phyloP scores from a whole-genome alignment of 2,113 vertebrate species.

The Pycnonotus jocosus region DNA sequence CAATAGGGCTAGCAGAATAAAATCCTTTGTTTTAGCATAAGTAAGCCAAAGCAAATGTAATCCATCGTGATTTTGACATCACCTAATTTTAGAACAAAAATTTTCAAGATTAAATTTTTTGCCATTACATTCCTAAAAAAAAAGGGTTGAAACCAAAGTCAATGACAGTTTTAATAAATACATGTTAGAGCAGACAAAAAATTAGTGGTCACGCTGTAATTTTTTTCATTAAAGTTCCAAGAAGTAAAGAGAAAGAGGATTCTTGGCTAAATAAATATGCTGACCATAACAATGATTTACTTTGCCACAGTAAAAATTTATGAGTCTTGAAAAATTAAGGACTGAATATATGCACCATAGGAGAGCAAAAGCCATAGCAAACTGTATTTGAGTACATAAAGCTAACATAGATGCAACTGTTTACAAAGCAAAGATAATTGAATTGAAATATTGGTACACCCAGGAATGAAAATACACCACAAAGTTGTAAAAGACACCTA shows the following conservation, averaged over 20 bases:
- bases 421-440: background rate
- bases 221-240: background rate
- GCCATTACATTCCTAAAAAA: background rate
- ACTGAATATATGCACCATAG: background rate
- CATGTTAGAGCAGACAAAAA: background rate
- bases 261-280: background rate
- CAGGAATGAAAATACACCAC: background rate
- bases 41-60: background rate
- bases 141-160: background rate
- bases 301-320: background rate
- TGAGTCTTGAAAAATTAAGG: background rate
- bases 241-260: background rate
- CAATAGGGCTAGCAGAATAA: background rate
- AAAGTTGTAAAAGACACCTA: background rate
- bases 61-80: background rate
- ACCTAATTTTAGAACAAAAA: background rate
- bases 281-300: background rate
- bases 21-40: background rate
- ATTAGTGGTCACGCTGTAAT: background rate
- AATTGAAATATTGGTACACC: background rate
- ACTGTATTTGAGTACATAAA: background rate
- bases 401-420: background rate
- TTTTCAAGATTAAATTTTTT: background rate
- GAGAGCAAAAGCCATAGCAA: background rate
- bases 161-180: background rate